Percentiles rank a stretch among this genome's conserved stretches.
Evolutionary conservation across 1,140 invertebrate species (phyloP).

Genomic region (Oppia nitens): DNA sequence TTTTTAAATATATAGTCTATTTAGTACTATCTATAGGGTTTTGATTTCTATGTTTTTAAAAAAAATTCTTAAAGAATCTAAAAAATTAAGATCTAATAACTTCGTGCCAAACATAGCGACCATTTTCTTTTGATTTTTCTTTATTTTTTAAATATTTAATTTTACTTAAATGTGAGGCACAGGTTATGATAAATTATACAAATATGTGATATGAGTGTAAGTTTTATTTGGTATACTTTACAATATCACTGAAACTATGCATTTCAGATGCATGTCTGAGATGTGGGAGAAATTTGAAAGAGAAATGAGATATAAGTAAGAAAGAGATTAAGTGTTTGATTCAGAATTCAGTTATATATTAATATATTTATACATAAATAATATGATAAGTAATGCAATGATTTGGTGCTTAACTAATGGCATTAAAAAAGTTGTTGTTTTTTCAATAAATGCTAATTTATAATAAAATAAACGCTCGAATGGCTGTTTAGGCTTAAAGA

Average conservation of each 20-base stretch:
- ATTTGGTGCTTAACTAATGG: too few relatives aligned
- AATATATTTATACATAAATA: too few relatives aligned
- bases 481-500: background rate
- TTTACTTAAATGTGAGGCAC: background rate
- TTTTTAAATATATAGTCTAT: background rate
- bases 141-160: background rate
- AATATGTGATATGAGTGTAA: background rate
- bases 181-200: background rate
- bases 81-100: background rate
- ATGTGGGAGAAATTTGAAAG: background rate
- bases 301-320: too few relatives aligned
- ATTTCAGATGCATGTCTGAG: too few relatives aligned
- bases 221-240: background rate
- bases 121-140: too few relatives aligned
- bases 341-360: too few relatives aligned
- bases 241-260: too few relatives aligned
- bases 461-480: background rate
- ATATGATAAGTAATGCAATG: too few relatives aligned
- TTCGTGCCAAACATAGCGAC: background rate
- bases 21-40: too few relatives aligned
- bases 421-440: background rate
- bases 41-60: too few relatives aligned
- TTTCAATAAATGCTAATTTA: background rate
- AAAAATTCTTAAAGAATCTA: background rate
- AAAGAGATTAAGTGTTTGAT: too few relatives aligned